Evolutionary conservation across 2,888 invertebrate genomes (phyloP).

Genomic region (Notodonta ziczac): DNA sequence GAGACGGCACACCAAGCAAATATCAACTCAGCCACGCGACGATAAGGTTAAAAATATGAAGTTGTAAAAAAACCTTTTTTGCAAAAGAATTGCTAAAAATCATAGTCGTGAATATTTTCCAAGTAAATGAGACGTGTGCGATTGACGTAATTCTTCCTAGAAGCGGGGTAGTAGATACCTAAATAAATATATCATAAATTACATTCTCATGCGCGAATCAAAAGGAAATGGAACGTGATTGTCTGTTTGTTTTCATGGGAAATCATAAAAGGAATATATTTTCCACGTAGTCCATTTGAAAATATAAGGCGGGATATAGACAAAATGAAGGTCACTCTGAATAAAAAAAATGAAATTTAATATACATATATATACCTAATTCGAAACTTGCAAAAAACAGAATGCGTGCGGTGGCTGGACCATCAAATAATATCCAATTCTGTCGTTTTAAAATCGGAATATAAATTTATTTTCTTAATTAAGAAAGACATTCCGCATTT

Average conservation of each 20-base stretch:
- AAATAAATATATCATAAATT: background rate
- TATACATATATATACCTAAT: too few relatives aligned
- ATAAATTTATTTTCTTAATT: too few relatives aligned
- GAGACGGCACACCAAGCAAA: conserved; percentile 11
- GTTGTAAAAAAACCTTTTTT: conserved; percentile 8
- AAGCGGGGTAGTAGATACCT: background rate
- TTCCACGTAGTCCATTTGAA: background rate
- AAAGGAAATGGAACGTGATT: background rate
- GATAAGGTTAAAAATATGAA: conserved; percentile 9
- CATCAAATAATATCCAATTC: too few relatives aligned
- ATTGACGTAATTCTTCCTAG: conserved; percentile 1
- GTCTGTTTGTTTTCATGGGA: background rate
- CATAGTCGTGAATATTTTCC: conserved; percentile 27
- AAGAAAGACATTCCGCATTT: too few relatives aligned
- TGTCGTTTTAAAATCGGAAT: too few relatives aligned
- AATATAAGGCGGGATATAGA: too few relatives aligned
- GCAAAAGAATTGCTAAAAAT: conserved; percentile 15
- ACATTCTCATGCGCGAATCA: background rate
- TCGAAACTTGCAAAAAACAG: too few relatives aligned
- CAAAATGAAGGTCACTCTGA: too few relatives aligned
- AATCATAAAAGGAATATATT: background rate
- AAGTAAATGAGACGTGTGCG: conserved; percentile 33
- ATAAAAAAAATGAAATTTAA: too few relatives aligned
- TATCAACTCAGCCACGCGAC: conserved; percentile 11
- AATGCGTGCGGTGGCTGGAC: too few relatives aligned